Evolutionary conservation across 2,113 vertebrate species (phyloP), one percentile per base, ranked within the genome.

Genomic region (Misgurnus mizolepis): DNA sequence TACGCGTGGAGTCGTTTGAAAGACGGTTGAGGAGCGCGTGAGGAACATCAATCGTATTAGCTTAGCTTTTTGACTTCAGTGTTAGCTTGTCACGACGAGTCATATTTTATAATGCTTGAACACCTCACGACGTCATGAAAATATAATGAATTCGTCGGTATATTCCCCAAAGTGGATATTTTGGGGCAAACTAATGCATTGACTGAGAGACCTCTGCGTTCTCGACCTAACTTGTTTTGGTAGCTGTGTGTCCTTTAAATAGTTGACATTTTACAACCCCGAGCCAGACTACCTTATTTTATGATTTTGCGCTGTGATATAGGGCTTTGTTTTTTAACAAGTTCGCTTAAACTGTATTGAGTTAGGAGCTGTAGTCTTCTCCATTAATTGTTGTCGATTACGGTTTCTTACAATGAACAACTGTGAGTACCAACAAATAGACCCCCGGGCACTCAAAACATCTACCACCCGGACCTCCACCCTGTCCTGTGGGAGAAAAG

Each of bases 371-470:
- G 6, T 6, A 18, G 55, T 58, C 55, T 58, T 17, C 18, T 11
- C 4, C 12, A 53, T 53, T 14, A 53, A 53, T 14, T 49, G 9
- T 5, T 6, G 45, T 14, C 14, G 12, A 27, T 62, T n/a, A n/a
- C 47, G 14, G 50, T 81, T 69, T 69, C 62, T 77, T 83, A 86
- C 4, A 45, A 94, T 94, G 92, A 94, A 92, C 87, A 93, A 94
- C 81, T 96, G 96, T 87, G 95, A 95, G 89, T 97, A 97, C 91
- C 94, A 95, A 89, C 94, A 97, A 90, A 96, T 96, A 55, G 94
- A 94, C 88, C 90, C 94, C 49, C 85, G 89, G 84, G 88, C 92
- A 47, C 89, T 93, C 12, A 67, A 79, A 9, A 80, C 84, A 17
- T 22, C 75, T 7, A 55, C 17, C 62, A 77, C 61, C 15, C 27